Evolutionary conservation across 2,888 invertebrate genomes (phyloP).

Genomic region (Heliconius charithonia): DNA sequence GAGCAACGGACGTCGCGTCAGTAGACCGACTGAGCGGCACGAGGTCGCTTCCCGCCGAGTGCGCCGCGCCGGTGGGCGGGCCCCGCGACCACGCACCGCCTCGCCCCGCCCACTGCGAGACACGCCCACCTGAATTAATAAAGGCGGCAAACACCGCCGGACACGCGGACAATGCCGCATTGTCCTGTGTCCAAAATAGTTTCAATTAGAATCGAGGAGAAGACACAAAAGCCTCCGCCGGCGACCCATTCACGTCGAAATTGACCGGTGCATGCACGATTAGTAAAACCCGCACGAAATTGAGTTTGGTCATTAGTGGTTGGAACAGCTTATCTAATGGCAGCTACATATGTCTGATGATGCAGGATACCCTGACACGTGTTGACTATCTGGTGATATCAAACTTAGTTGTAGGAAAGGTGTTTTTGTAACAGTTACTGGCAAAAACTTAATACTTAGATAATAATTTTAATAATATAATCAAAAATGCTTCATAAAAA

Average conservation of each 20-base stretch:
- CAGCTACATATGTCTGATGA: background rate
- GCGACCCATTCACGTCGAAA: conserved; percentile 74
- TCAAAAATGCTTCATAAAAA: no score
- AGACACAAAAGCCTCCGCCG: conserved; percentile 76
- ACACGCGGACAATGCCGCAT: conserved; percentile 82
- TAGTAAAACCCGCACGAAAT: conserved; percentile 40
- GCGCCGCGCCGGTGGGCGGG: conserved; percentile 64
- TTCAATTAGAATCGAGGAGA: conserved; percentile 81
- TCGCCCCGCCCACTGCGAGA: conserved; percentile 63
- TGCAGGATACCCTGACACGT: background rate
- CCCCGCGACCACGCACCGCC: conserved; percentile 62
- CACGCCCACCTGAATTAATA: conserved; percentile 83
- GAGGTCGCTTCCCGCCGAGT: conserved; percentile 50
- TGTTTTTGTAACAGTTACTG: background rate
- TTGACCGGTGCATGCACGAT: conserved; percentile 71
- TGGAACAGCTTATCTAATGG: conserved; percentile 21
- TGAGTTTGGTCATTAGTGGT: conserved; percentile 40
- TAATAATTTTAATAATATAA: no score
- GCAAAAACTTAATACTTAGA: background rate
- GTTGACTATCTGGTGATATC: background rate
- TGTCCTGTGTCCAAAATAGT: conserved; percentile 83
- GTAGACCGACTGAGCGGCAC: conserved; percentile 70
- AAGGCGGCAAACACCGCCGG: conserved; percentile 81
- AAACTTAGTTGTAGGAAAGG: background rate
- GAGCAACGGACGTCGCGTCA: conserved; percentile 74